Evolutionary conservation across 1,140 invertebrate genomes (phyloP).

Genomic region (Ceratina australensis): DNA sequence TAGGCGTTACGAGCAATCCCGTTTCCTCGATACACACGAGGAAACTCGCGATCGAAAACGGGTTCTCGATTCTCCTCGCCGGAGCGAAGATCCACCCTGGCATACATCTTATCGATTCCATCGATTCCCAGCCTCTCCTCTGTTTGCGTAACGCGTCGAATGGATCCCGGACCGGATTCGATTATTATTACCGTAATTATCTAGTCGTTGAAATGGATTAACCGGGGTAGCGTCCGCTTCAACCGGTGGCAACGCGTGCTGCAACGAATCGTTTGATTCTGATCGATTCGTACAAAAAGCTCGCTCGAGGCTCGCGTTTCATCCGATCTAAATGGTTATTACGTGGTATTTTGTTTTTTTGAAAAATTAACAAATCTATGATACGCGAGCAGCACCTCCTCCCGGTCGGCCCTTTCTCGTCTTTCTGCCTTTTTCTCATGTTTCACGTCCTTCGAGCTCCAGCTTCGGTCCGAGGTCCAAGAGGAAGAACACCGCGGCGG

Average conservation of each 20-base stretch:
- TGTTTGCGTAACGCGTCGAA: slow-evolving; percentile 21
- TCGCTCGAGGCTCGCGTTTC: not conserved
- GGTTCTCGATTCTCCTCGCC: slow-evolving; percentile 71
- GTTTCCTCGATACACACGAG: slow-evolving; percentile 63
- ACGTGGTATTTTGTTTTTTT: not conserved
- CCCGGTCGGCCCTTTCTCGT: slow-evolving; percentile 49
- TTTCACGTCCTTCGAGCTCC: slow-evolving; percentile 61
- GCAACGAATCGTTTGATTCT: slow-evolving; percentile 9
- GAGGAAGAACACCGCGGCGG: slow-evolving; percentile 48
- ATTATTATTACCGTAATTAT: slow-evolving; percentile 32
- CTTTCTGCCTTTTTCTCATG: slow-evolving; percentile 63
- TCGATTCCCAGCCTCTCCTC: slow-evolving; percentile 38
- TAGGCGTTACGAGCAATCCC: slow-evolving; percentile 64
- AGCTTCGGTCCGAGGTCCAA: slow-evolving; percentile 56
- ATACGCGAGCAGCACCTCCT: slow-evolving; percentile 23
- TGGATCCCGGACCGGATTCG: not conserved
- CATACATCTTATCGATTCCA: slow-evolving; percentile 40
- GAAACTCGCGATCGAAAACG: slow-evolving; percentile 66
- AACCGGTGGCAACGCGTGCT: not conserved
- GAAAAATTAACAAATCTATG: slow-evolving; percentile 57
- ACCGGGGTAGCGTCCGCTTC: not conserved
- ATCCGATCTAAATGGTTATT: not conserved
- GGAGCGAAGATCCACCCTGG: slow-evolving; percentile 9
- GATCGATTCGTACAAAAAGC: not conserved
- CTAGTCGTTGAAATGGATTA: not conserved